Conservation (phyloP, 2,113 vertebrate species). For the Azemiops feae region DNA sequence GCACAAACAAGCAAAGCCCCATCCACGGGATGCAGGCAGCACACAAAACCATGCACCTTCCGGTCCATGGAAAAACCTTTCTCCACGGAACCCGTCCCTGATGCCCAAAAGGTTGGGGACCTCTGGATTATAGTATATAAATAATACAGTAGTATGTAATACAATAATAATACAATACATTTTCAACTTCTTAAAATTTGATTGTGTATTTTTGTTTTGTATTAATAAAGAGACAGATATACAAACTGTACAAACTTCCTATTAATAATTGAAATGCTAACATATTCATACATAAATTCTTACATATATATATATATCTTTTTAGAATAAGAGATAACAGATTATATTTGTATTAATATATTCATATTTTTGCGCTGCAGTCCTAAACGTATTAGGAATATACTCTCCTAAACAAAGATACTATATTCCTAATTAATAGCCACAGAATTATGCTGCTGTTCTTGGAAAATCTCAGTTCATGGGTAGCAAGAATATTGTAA, state of each 20-base stretch:
- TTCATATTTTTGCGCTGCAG: not conserved
- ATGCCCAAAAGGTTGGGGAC: too few species aligned
- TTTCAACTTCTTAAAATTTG: not conserved
- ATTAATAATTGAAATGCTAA: not conserved
- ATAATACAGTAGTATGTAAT: not conserved
- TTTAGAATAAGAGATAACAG: not conserved
- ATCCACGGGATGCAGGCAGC: too few species aligned
- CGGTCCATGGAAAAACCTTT: too few species aligned
- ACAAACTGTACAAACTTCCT: not conserved
- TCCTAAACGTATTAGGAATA: not conserved
- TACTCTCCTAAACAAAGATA: not conserved
- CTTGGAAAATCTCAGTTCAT: not conserved
- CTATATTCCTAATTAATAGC: not conserved
- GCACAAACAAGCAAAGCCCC: too few species aligned
- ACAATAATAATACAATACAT: not conserved
- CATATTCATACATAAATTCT: not conserved
- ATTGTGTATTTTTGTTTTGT: not conserved
- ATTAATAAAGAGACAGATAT: not conserved
- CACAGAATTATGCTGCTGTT: not conserved
- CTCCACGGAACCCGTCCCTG: too few species aligned
- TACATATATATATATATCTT: too few species aligned
- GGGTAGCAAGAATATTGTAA: not conserved
- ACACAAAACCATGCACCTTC: too few species aligned
- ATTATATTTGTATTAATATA: not conserved
- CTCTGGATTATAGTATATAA: not conserved